phyloP scores from a whole-genome alignment of 2,797 vertebrate species.

The Anas capensis region DNA sequence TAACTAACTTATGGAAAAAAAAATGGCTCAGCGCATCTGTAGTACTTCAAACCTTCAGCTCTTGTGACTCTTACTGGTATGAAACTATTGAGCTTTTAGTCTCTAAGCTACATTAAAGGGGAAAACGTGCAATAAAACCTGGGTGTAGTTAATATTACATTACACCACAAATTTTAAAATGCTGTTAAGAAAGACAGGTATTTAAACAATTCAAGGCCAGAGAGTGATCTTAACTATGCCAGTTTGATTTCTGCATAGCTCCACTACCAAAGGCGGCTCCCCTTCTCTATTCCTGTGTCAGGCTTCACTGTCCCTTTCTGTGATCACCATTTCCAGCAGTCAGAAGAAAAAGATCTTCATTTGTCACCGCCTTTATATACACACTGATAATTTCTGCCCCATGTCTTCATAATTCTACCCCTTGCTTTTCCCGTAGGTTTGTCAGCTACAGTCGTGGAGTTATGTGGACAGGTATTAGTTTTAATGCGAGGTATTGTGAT shows the following conservation, averaged over 20 bases:
- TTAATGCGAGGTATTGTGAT: not conserved
- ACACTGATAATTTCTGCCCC: not conserved
- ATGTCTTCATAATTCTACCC: not conserved
- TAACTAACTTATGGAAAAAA: not conserved
- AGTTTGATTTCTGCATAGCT: not conserved
- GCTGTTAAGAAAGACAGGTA: not conserved
- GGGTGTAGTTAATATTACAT: not conserved
- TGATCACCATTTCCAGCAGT: not conserved
- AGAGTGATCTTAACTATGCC: not conserved
- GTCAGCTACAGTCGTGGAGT: not conserved
- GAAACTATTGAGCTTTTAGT: not conserved
- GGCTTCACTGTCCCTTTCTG: not conserved
- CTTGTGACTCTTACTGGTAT: not conserved
- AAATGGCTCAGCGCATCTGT: not conserved
- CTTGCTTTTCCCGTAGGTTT: not conserved
- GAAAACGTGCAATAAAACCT: not conserved
- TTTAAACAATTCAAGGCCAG: not conserved
- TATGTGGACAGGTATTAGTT: not conserved
- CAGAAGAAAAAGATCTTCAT: not conserved
- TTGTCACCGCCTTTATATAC: not conserved
- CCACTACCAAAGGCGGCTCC: not conserved
- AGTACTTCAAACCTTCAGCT: not conserved
- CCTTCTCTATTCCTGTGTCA: not conserved
- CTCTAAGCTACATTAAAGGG: not conserved
- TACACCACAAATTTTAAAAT: not conserved